Percentiles rank a stretch among this genome's conserved stretches.
phyloP scores from a whole-genome alignment of 2,113 vertebrate species.

The Miniopterus natalensis region DNA sequence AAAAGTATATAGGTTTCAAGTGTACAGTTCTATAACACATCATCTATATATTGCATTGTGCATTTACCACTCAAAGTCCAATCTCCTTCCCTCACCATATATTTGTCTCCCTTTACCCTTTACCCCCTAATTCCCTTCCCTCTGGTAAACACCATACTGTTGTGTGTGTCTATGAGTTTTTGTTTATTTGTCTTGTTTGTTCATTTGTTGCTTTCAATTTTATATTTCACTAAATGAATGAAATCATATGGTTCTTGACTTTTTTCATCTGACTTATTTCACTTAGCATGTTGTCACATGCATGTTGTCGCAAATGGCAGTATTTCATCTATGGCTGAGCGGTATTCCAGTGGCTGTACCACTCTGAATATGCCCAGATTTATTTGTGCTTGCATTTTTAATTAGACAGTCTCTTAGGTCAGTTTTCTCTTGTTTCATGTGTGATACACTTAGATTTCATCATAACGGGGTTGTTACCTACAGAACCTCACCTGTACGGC shows the following conservation, averaged over 20 bases:
- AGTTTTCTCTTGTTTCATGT: neutral
- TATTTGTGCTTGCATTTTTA: neutral
- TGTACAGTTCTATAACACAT: neutral
- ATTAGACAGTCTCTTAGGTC: neutral
- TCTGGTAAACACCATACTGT: neutral
- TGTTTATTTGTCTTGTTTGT: neutral
- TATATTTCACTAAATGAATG: neutral
- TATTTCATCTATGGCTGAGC: neutral
- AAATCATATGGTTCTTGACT: neutral
- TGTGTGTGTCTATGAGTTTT: neutral
- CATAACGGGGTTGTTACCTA: neutral
- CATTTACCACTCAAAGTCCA: neutral
- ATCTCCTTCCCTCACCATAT: neutral
- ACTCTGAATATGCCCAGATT: neutral
- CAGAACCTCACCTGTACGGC: neutral
- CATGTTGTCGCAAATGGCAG: neutral
- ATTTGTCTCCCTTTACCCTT: neutral
- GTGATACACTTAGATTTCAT: neutral
- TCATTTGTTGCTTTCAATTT: neutral
- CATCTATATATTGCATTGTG: neutral
- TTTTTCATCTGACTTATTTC: neutral
- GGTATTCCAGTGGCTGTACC: neutral
- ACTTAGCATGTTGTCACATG: neutral
- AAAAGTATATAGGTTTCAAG: neutral
- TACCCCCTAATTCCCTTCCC: neutral